Percentiles rank a stretch among this genome's conserved stretches.
Conservation (phyloP, 1,140 invertebrate genomes). For the Ditylenchus dipsaci region DNA sequence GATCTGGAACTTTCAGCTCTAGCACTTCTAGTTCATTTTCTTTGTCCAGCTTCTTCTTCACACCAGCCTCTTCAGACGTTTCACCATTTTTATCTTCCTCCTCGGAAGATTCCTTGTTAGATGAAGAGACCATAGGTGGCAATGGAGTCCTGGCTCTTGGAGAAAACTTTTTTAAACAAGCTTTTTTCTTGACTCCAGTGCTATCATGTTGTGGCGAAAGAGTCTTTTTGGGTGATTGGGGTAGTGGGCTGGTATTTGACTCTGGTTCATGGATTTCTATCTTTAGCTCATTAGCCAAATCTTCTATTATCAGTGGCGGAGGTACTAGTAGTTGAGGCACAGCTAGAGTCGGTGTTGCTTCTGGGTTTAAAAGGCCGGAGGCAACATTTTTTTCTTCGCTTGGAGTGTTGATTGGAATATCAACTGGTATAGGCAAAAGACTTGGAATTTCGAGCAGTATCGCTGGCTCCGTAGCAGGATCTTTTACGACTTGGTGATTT, state of each 20-base stretch:
- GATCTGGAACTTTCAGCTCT: no score
- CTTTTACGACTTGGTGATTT: no score
- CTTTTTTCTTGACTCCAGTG: conserved; percentile 9
- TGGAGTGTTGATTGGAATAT: no score
- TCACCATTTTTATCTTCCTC: no score
- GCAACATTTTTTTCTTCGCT: no score
- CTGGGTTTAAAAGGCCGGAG: neutral
- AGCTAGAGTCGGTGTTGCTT: neutral
- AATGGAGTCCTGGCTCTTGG: conserved; percentile 9
- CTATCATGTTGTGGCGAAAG: neutral
- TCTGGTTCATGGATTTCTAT: neutral
- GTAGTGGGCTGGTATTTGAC: neutral
- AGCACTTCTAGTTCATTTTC: no score
- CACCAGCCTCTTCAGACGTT: no score
- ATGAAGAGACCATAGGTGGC: neutral
- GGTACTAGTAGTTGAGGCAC: neutral
- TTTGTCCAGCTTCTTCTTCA: no score
- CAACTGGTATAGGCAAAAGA: no score
- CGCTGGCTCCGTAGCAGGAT: no score
- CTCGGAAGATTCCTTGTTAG: no score
- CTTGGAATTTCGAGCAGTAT: no score
- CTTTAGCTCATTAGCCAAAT: neutral
- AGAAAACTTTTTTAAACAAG: neutral
- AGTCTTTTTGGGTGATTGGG: neutral
- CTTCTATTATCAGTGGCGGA: neutral